Conservation (phyloP, 2,888 invertebrate genomes). For the Darwinula stevensoni region DNA sequence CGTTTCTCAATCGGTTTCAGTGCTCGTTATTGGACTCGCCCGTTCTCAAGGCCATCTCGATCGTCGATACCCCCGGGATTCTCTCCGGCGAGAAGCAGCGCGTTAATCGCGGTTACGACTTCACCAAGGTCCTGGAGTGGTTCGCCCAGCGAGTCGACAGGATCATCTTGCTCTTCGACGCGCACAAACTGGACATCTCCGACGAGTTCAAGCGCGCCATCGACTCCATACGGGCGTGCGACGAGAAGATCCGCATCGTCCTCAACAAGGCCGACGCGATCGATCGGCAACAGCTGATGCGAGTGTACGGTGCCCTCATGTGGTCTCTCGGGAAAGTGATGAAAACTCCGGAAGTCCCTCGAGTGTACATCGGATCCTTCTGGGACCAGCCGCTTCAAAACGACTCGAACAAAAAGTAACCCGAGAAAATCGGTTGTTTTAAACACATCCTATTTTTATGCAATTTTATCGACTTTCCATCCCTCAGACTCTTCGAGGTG, state of each 20-base stretch:
- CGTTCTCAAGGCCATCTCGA: constrained; percentile 68
- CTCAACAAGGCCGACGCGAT: constrained; percentile 97
- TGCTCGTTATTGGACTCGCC: constrained; percentile 70
- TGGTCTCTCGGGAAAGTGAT: constrained; percentile 96
- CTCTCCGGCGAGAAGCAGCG: constrained; percentile 89
- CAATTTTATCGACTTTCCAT: too few species aligned
- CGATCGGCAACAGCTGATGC: constrained; percentile 91
- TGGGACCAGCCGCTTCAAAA: constrained; percentile 92
- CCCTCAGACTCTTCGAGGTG: constrained; percentile 49
- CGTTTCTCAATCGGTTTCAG: constrained; percentile 87
- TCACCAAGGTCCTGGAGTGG: constrained; percentile 95
- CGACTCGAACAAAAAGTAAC: constrained; percentile 50
- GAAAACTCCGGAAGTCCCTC: constrained; percentile 90
- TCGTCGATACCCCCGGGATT: constrained; percentile 72
- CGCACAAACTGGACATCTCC: constrained; percentile 94
- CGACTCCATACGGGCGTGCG: constrained; percentile 76
- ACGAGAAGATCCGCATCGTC: constrained; percentile 91
- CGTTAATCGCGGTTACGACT: constrained; percentile 41
- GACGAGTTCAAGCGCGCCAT: constrained; percentile 93
- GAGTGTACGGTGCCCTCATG: constrained; percentile 96
- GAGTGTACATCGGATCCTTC: constrained; percentile 97
- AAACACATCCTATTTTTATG: too few species aligned
- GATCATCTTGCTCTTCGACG: constrained; percentile 87
- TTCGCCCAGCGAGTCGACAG: constrained; percentile 95
- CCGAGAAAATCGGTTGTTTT: too few species aligned